Conservation (phyloP, 2,888 invertebrate species). For the Girardia tigrina region DNA sequence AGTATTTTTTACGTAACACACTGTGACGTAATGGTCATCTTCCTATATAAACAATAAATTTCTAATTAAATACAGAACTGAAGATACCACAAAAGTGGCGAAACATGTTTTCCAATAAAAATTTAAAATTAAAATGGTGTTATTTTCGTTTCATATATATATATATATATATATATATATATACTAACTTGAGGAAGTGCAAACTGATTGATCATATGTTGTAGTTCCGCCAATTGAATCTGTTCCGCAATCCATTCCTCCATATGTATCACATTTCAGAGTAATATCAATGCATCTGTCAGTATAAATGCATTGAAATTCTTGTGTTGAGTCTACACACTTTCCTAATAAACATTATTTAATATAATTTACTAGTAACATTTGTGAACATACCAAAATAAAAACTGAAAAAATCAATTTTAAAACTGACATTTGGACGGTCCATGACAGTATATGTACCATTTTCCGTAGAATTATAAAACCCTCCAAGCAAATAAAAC, state of each 20-base stretch:
- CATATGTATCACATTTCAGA: not conserved
- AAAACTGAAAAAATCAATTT: slow-evolving; percentile 5
- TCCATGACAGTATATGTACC: not conserved
- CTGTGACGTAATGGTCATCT: no score
- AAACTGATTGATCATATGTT: not conserved
- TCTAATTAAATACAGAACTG: no score
- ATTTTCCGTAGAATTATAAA: not conserved
- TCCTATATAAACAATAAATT: no score
- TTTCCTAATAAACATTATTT: not conserved
- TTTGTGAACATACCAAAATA: slow-evolving; percentile 9
- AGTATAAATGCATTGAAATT: slow-evolving; percentile 6
- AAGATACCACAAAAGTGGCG: no score
- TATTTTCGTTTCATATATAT: no score
- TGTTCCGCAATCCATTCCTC: not conserved
- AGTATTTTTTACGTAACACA: no score
- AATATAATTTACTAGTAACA: no score
- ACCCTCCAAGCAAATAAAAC: not conserved
- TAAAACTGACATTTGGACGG: not conserved
- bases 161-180: not conserved
- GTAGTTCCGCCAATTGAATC: not conserved
- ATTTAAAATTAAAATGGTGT: no score
- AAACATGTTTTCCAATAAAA: no score
- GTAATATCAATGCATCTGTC: not conserved
- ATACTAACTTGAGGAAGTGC: not conserved
- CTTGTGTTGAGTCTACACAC: not conserved